A percentile compares a stretch with the other conserved stretches of the same genome.
phyloP scores from a whole-genome alignment of 1,140 invertebrate genomes.

The Formica selysi region DNA sequence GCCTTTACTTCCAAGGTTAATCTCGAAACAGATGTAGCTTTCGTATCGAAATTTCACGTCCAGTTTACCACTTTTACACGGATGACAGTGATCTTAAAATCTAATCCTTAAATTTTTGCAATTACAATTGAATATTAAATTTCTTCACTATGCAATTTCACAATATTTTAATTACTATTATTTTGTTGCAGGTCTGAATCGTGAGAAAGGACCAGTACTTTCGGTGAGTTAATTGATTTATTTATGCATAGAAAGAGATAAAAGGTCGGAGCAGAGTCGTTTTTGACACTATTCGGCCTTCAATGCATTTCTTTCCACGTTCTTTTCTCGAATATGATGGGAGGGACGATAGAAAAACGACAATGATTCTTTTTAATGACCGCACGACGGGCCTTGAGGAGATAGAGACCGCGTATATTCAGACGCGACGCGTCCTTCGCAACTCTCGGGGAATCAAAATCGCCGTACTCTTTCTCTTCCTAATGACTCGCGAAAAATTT shows the following conservation, averaged over 20 bases:
- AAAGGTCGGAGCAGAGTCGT: neutral
- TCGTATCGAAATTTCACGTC: neutral
- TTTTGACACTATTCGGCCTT: neutral
- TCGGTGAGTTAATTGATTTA: conserved; percentile 61
- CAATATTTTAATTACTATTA: conserved; percentile 44
- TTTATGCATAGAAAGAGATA: neutral
- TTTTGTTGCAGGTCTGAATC: conserved; percentile 62
- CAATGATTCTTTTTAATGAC: conserved; percentile 57
- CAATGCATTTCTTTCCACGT: neutral
- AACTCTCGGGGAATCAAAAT: conserved; percentile 21
- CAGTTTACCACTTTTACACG: neutral
- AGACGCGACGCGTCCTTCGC: conserved; percentile 33
- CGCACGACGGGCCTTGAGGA: conserved; percentile 32
- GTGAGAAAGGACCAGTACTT: neutral
- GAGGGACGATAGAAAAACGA: conserved; percentile 6
- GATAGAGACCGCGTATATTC: conserved; percentile 18
- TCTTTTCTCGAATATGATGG: conserved; percentile 3
- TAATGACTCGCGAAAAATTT: conserved; percentile 80
- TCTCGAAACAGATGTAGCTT: neutral
- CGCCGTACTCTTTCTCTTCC: conserved; percentile 38
- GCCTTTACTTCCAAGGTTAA: conserved; percentile 15
- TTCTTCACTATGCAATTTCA: neutral
- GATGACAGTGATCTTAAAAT: neutral
- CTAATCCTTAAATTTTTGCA: neutral
- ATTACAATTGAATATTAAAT: neutral